Conservation (phyloP, 2,113 vertebrate species). For the Rynchops niger region DNA sequence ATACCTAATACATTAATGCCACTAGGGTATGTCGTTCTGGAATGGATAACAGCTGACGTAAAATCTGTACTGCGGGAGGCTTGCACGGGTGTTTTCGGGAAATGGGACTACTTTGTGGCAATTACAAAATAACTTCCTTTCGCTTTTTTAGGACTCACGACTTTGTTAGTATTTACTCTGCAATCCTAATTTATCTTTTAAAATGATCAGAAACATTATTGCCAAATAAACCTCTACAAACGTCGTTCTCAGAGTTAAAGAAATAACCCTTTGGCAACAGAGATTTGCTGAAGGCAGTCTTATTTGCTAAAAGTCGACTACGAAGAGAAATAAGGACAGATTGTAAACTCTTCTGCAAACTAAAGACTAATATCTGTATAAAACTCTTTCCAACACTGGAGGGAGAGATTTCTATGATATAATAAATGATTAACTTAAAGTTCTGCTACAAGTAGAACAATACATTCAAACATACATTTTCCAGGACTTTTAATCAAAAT, state of each 20-base stretch:
- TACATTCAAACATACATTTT: constrained; percentile 77
- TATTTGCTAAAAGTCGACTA: constrained; percentile 45
- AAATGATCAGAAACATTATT: not conserved
- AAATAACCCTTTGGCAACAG: constrained; percentile 58
- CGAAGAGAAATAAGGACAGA: constrained; percentile 21
- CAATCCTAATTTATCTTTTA: not conserved
- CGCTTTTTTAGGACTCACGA: constrained; percentile 12
- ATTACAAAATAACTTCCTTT: not conserved
- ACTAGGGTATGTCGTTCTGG: constrained; percentile 67
- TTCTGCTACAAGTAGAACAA: constrained; percentile 77
- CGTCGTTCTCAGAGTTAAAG: not conserved
- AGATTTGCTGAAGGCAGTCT: constrained; percentile 37
- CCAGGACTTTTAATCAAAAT: constrained; percentile 74
- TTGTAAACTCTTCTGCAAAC: constrained; percentile 71
- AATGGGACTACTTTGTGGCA: not conserved
- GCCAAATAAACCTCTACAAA: constrained; percentile 1
- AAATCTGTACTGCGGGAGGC: not conserved
- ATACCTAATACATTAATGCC: constrained; percentile 71
- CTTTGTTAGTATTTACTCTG: constrained; percentile 57
- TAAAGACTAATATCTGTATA: constrained; percentile 66
- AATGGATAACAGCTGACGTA: constrained; percentile 68
- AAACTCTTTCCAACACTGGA: constrained; percentile 63
- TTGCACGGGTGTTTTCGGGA: not conserved
- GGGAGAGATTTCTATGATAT: constrained; percentile 64
- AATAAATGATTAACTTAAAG: constrained; percentile 71